These are phyloP conservation scores for Calycopis cecrops DNA, from an alignment of 1,140 invertebrate species.

Conservation along the genomic window DNA sequence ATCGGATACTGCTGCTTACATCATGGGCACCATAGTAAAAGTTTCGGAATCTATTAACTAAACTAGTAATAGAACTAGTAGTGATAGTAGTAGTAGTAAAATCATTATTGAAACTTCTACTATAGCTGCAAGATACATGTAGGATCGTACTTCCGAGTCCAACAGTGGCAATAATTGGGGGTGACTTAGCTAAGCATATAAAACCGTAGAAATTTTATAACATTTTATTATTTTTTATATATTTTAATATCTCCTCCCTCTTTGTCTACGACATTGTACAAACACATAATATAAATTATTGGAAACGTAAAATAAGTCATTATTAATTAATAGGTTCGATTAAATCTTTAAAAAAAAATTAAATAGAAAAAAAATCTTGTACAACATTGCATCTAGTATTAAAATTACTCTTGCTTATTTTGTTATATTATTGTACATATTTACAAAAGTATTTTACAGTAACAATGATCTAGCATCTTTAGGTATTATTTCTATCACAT, in stretches of 20 bases:
- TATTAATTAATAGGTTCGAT: conserved; percentile 71
- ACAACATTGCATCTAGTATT: conserved; percentile 73
- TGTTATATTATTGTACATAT: conserved; percentile 72
- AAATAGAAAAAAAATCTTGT: conserved; percentile 67
- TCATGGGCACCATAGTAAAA: conserved; percentile 38
- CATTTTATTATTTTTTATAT: conserved; percentile 70
- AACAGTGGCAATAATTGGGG: conserved; percentile 49
- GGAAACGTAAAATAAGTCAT: conserved; percentile 72
- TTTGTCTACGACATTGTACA: conserved; percentile 70
- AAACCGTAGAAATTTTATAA: conserved; percentile 66
- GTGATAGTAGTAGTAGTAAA: neutral
- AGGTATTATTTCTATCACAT: conserved; percentile 73
- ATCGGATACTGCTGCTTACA: conserved; percentile 59
- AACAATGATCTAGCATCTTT: conserved; percentile 72
- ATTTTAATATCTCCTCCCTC: conserved; percentile 65
- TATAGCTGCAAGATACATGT: conserved; percentile 39
- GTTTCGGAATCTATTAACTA: conserved; percentile 24
- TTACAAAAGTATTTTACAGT: conserved; percentile 73
- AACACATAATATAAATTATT: conserved; percentile 74
- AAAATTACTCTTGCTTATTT: conserved; percentile 65
- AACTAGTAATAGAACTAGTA: neutral
- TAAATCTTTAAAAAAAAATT: conserved; percentile 73
- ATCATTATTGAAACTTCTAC: conserved; percentile 36
- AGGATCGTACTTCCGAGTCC: conserved; percentile 43
- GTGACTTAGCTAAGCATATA: conserved; percentile 51